A percentile compares a stretch with the other conserved stretches of the same genome.
These are phyloP conservation scores for Archocentrus centrarchus DNA, from an alignment of 2,113 vertebrate genomes.

Conservation along the genomic window DNA sequence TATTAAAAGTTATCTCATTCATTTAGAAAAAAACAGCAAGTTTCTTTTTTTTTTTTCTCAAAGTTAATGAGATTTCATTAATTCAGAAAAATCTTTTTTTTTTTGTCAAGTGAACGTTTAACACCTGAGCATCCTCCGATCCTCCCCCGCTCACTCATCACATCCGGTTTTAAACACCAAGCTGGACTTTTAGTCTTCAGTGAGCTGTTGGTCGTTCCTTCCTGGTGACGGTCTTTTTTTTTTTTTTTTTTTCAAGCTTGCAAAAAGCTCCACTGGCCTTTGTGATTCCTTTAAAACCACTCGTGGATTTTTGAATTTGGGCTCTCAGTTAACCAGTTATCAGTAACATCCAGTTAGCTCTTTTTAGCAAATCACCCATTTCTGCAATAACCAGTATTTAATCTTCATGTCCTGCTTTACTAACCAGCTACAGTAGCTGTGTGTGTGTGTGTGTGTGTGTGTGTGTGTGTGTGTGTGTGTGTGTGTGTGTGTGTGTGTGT, in stretches of 20 bases:
- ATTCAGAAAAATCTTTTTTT: not conserved
- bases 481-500: no score
- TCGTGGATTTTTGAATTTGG: not conserved
- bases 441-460: not conserved
- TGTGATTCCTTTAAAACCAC: not conserved
- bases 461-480: no score
- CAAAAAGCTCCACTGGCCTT: rapidly evolving
- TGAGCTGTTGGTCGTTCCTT: no score
- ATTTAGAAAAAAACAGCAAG: no score
- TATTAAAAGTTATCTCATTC: no score
- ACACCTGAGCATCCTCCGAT: no score
- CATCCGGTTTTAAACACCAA: no score
- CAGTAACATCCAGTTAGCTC: not conserved
- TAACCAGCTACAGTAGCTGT: rapidly evolving
- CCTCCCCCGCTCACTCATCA: no score
- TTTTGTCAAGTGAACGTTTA: no score
- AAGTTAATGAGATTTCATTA: rapidly evolving
- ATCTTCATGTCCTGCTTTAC: not conserved
- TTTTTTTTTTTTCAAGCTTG: no score
- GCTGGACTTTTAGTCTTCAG: no score
- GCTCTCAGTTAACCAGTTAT: not conserved
- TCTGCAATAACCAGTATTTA: not conserved
- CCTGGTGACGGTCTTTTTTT: no score
- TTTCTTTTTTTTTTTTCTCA: not conserved
- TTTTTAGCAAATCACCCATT: not conserved